A percentile compares a stretch with the other conserved stretches of the same genome.
These are phyloP conservation scores for Hermetia illucens DNA, from an alignment of 1,140 invertebrate genomes.

Conservation along the genomic window DNA sequence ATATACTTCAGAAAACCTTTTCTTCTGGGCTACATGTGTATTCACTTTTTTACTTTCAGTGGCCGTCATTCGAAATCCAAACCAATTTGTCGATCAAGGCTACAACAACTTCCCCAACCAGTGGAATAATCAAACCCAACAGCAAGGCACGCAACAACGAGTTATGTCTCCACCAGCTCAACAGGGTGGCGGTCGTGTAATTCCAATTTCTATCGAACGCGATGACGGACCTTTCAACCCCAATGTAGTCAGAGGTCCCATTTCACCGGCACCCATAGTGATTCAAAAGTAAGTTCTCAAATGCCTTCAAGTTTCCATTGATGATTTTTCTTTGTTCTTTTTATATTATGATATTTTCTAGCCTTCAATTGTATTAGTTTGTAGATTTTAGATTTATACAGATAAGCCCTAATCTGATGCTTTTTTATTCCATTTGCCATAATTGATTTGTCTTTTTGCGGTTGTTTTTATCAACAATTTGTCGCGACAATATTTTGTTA, in stretches of 20 bases:
- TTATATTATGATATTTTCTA: too few species aligned
- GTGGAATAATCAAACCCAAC: slow-evolving; percentile 5
- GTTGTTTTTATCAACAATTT: too few species aligned
- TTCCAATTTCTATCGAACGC: slow-evolving; percentile 22
- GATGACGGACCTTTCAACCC: slow-evolving; percentile 7
- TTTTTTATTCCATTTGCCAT: too few species aligned
- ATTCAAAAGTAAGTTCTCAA: slow-evolving; percentile 26
- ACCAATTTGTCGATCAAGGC: slow-evolving; percentile 32
- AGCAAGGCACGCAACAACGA: slow-evolving; percentile 7
- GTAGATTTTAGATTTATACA: too few species aligned
- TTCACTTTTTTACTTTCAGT: slow-evolving; percentile 10
- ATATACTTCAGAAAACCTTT: slow-evolving; percentile 6
- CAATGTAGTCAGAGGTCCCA: slow-evolving; percentile 14
- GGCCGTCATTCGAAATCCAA: slow-evolving; percentile 27
- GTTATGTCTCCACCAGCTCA: slow-evolving; percentile 12
- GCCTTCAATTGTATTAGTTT: too few species aligned
- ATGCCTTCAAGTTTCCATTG: not conserved
- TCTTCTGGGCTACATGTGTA: not conserved
- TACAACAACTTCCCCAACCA: slow-evolving; percentile 20
- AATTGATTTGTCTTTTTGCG: too few species aligned
- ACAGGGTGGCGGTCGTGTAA: slow-evolving; percentile 15
- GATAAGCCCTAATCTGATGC: too few species aligned
- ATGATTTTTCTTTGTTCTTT: too few species aligned
- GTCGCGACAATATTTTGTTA: too few species aligned
- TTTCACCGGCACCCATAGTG: slow-evolving; percentile 22